Evolutionary conservation across 2,113 vertebrate species (phyloP), one percentile per base, ranked within the genome.

Genomic region (Pholis gunnellus): DNA sequence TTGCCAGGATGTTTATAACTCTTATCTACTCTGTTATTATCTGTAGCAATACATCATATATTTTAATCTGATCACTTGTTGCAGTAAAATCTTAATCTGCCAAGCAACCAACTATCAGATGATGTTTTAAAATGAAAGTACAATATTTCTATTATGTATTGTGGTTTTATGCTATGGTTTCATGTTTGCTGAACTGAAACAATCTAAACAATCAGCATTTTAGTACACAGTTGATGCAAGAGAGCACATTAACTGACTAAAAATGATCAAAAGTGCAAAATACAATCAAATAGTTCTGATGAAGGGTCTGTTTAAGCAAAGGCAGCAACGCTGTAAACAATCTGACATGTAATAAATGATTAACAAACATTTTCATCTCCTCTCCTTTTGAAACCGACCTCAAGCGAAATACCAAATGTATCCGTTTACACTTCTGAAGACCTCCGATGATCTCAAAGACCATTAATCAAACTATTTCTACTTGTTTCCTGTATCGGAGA

Each of bases 371-470:
- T 50, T 70, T 70, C 5, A 36, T 22, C 29, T 15, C 15, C n/a
- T 22, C 29, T 22, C 15, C n/a, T 9, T 65, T 27, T 67, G 44
- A 69, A 48, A 72, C 22, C 20, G 20, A 59, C 50, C 13, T 81
- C 7, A 48, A 75, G 40, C 10, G 1, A 79, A 79, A 64, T 18
- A 9, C 46, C 25, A 48, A 48, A 48, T 17, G 6, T 36, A 60
- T 11, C 59, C 27, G 11, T 57, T 56, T 1, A 44, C 74, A n/a
- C 34, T 5, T 64, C 18, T 48, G 42, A 69, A 27, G 25, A 44
- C 54, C 73, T 29, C 22, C 27, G 40, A 29, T 56, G 71, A 20
- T 76, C 20, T 77, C 14, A 25, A 14, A 59, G 38, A 80, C 44
- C 9, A 68, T 61, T 34, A 31, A 56, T 73, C 77, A 64, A 22